These are phyloP conservation scores for Hestina assimilis DNA, from an alignment of 1,140 invertebrate species.

Conservation along the genomic window DNA sequence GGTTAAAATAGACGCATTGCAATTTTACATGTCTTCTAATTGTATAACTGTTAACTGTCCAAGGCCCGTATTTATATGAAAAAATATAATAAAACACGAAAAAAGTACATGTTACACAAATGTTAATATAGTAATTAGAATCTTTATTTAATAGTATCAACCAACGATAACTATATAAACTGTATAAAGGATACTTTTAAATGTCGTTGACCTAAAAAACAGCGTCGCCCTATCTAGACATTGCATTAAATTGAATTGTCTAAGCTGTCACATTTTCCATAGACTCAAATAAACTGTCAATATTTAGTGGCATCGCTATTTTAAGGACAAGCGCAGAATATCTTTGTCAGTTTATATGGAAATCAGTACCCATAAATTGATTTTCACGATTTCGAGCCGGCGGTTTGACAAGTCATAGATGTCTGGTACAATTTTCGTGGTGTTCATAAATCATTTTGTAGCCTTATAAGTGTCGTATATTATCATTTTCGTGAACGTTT, in stretches of 20 bases:
- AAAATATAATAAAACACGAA: constrained; percentile 12
- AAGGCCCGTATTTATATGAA: constrained; percentile 10
- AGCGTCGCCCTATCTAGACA: too few species aligned
- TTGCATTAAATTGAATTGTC: too few species aligned
- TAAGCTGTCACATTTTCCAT: too few species aligned
- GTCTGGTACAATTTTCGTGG: constrained; percentile 21
- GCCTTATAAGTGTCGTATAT: constrained; percentile 11
- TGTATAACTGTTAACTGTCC: constrained; percentile 57
- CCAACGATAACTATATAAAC: too few species aligned
- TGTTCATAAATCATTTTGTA: constrained; percentile 14
- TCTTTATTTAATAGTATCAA: constrained; percentile 14
- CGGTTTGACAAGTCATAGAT: constrained; percentile 16
- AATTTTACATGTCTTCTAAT: constrained; percentile 63
- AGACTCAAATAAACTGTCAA: too few species aligned
- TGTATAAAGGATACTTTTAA: too few species aligned
- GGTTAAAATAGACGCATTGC: constrained; percentile 55
- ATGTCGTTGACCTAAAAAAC: too few species aligned
- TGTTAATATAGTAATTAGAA: constrained; percentile 17
- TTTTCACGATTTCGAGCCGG: constrained; percentile 2
- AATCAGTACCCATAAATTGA: too few species aligned
- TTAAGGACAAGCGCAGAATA: too few species aligned
- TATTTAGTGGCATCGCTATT: too few species aligned
- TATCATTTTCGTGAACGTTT: constrained; percentile 52
- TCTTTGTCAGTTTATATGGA: too few species aligned
- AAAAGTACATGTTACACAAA: constrained; percentile 16